Percentiles rank a stretch among this genome's conserved stretches.
Conservation (phyloP, 2,888 invertebrate species). For the Dryomyza anilis region DNA sequence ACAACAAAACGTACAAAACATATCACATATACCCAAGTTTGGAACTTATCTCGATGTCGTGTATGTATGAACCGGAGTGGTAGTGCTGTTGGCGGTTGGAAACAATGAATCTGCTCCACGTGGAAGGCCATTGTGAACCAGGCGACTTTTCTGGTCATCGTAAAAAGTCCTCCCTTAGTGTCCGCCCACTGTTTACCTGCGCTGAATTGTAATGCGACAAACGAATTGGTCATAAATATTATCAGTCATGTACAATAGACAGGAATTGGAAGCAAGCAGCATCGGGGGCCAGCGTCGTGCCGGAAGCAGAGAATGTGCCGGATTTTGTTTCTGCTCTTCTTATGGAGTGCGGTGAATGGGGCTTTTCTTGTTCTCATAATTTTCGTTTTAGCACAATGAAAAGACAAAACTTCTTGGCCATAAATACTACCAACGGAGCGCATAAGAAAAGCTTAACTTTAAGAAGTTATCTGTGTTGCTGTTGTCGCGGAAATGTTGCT, state of each 20-base stretch:
- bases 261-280: not conserved
- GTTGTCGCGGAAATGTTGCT: not conserved
- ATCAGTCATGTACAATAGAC: conserved; percentile 20
- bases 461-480: not conserved
- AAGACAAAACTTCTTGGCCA: conserved; percentile 7
- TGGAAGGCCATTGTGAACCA: too few species aligned
- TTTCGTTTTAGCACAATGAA: conserved; percentile 11
- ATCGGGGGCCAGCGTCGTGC: not conserved
- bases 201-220: conserved; percentile 22
- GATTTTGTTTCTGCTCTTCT: not conserved
- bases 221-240: conserved; percentile 30
- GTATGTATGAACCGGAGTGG: not conserved
- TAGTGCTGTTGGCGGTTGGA: not conserved
- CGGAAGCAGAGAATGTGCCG: not conserved
- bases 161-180: not conserved
- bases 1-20: conserved; percentile 5
- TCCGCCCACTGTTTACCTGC: conserved; percentile 5
- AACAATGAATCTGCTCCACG: too few species aligned
- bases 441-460: not conserved
- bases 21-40: conserved; percentile 4
- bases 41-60: conserved; percentile 1
- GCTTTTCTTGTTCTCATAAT: conserved; percentile 20
- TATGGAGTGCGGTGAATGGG: not conserved
- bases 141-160: too few species aligned
- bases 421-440: conserved; percentile 3